Percentiles rank a stretch among this genome's conserved stretches.
These are phyloP conservation scores for Papilio elwesi DNA, from an alignment of 2,888 invertebrate species.

Conservation along the genomic window DNA sequence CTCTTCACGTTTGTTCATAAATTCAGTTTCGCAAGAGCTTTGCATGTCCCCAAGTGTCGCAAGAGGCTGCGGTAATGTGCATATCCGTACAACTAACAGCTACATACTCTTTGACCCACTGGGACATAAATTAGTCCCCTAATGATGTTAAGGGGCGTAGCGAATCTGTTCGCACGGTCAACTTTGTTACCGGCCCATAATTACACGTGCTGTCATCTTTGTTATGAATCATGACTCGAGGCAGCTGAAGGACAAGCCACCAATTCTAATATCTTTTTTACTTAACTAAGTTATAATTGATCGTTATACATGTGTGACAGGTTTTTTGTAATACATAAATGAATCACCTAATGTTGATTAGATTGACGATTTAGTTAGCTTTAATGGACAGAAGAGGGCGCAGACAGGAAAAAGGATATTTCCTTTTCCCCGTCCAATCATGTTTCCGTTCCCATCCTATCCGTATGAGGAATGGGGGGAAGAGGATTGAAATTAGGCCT, in stretches of 20 bases:
- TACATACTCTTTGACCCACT: constrained; percentile 44
- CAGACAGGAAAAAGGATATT: too few relatives aligned
- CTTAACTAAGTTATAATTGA: constrained; percentile 7
- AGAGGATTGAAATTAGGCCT: too few relatives aligned
- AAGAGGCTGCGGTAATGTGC: constrained; percentile 56
- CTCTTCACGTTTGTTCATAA: background rate
- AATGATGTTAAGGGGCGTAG: constrained; percentile 53
- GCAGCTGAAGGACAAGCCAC: constrained; percentile 10
- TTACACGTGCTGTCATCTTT: constrained; percentile 47
- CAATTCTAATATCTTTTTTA: constrained; percentile 7
- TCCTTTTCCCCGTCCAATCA: too few relatives aligned
- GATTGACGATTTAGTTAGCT: too few relatives aligned
- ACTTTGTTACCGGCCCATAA: constrained; percentile 51
- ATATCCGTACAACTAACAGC: constrained; percentile 59
- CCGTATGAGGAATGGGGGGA: too few relatives aligned
- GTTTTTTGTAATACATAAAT: too few relatives aligned
- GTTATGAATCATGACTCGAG: constrained; percentile 18
- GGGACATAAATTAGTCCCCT: constrained; percentile 42
- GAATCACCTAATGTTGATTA: too few relatives aligned
- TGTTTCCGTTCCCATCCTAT: too few relatives aligned
- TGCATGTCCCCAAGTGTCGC: background rate
- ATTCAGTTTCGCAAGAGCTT: background rate
- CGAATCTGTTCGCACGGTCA: constrained; percentile 55
- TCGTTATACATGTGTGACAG: background rate
- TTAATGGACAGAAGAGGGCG: too few relatives aligned